Conservation (phyloP, 2,888 invertebrate genomes). For the Patella depressa region DNA sequence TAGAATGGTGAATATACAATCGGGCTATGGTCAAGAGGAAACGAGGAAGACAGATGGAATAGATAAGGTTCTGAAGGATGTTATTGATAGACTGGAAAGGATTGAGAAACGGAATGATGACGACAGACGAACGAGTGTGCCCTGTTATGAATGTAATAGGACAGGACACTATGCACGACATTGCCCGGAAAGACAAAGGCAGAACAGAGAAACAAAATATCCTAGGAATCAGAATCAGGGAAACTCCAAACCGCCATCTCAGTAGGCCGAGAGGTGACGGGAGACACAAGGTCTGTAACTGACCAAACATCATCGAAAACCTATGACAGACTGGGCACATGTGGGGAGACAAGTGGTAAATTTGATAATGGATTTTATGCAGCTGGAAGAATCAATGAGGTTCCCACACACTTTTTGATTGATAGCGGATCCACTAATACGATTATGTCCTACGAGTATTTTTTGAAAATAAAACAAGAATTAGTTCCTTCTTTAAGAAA, state of each 20-base stretch:
- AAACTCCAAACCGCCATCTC: no score
- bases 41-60: neutral
- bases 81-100: neutral
- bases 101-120: neutral
- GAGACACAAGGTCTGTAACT: neutral
- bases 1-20: neutral
- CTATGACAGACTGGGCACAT: neutral
- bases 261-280: no score
- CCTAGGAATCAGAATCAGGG: no score
- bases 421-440: slow-evolving; percentile 14
- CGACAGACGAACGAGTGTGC: neutral
- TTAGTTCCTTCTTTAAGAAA: neutral
- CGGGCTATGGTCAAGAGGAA: no score
- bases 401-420: neutral
- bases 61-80: neutral
- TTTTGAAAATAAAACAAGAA: neutral
- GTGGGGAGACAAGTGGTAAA: neutral
- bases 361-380: slow-evolving; percentile 11
- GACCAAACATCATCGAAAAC: neutral
- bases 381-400: neutral
- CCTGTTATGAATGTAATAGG: neutral
- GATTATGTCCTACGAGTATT: neutral
- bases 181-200: neutral
- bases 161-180: neutral
- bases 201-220: neutral